phyloP scores from a whole-genome alignment of 2,113 vertebrate species.

The Cygnus buccinator region DNA sequence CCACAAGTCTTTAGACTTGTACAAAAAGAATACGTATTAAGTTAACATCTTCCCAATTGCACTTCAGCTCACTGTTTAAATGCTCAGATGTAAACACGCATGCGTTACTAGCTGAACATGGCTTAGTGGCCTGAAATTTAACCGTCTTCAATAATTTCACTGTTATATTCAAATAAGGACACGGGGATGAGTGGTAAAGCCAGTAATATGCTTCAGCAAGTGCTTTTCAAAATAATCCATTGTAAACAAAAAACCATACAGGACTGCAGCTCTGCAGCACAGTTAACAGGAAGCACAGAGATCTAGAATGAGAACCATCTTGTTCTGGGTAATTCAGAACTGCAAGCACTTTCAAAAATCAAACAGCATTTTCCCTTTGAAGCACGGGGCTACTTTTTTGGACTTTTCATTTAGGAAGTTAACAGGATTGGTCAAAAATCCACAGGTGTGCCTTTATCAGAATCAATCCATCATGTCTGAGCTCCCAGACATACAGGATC shows the following conservation, averaged over 20 bases:
- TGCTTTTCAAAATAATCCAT: not conserved
- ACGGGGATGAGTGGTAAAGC: not conserved
- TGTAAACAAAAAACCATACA: not conserved
- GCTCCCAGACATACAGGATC: not conserved
- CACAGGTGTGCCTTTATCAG: not conserved
- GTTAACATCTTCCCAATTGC: not conserved
- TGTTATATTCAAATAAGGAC: not conserved
- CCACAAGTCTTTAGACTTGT: not conserved
- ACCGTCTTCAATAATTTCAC: not conserved
- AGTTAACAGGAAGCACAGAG: not conserved
- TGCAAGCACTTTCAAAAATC: not conserved
- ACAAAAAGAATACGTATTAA: not conserved
- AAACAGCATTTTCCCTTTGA: accelerated
- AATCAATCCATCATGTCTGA: not conserved
- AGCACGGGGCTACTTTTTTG: not conserved
- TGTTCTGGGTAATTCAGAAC: not conserved
- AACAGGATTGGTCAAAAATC: not conserved
- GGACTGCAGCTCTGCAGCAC: not conserved
- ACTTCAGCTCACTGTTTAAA: not conserved
- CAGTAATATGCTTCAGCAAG: not conserved
- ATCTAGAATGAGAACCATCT: not conserved
- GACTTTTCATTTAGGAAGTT: not conserved
- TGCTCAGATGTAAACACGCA: not conserved
- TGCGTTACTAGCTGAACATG: not conserved
- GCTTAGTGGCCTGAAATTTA: not conserved